Evolutionary conservation across 2,888 invertebrate genomes (phyloP).

Genomic region (Pseudanteris insignis): DNA sequence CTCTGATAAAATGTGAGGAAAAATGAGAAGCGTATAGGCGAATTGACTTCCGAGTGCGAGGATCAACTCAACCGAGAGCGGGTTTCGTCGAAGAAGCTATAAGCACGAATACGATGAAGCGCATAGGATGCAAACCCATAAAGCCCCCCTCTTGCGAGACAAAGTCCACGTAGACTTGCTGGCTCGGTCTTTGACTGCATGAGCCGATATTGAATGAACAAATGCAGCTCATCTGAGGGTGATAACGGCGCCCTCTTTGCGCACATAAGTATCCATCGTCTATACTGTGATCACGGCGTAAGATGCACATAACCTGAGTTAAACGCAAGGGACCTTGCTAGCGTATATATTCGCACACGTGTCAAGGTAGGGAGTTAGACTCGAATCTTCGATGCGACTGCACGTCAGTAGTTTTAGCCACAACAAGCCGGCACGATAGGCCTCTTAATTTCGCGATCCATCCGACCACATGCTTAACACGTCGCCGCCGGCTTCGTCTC

Average conservation of each 20-base stretch:
- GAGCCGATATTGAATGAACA: conserved; percentile 50
- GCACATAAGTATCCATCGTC: conserved; percentile 20
- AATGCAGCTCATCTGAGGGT: conserved; percentile 32
- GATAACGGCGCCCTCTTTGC: conserved; percentile 29
- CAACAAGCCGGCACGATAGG: conserved; percentile 19
- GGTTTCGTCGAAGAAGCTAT: conserved; percentile 59
- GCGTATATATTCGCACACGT: conserved; percentile 41
- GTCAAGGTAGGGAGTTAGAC: conserved; percentile 38
- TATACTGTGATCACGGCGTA: conserved; percentile 36
- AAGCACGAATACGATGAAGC: conserved; percentile 61
- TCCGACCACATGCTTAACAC: too few species aligned
- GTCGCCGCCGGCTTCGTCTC: too few species aligned
- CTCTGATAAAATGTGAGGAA: conserved; percentile 27
- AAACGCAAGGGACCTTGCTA: conserved; percentile 47
- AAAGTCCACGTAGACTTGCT: conserved; percentile 28
- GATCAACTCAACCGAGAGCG: conserved; percentile 47
- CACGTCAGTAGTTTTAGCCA: conserved; percentile 50
- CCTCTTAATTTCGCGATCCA: conserved; percentile 12
- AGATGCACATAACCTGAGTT: conserved; percentile 49
- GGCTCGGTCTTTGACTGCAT: conserved; percentile 47
- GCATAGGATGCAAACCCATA: conserved; percentile 64
- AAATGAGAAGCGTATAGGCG: conserved; percentile 44
- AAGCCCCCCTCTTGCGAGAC: conserved; percentile 53
- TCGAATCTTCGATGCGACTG: conserved; percentile 37
- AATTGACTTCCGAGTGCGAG: conserved; percentile 40